Percentiles rank a stretch among this genome's conserved stretches.
These are phyloP conservation scores for Spialia ferax DNA, from an alignment of 2,888 invertebrate genomes.

Conservation along the genomic window DNA sequence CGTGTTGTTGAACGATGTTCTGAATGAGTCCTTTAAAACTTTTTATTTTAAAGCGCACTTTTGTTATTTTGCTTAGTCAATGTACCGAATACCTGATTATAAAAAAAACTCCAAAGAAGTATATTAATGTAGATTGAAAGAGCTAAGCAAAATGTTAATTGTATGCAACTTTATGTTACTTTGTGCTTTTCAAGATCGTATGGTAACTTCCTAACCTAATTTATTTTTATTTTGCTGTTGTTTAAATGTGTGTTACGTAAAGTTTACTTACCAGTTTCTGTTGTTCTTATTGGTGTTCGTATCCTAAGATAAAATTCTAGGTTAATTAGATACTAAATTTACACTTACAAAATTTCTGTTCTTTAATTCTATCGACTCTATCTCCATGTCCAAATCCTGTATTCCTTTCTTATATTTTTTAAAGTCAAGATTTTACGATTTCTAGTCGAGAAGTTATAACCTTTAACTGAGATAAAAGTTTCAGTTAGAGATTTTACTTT, in stretches of 20 bases:
- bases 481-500: conserved; percentile 69
- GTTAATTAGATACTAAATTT: conserved; percentile 17
- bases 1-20: conserved; percentile 42
- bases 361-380: conserved; percentile 12
- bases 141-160: conserved; percentile 25
- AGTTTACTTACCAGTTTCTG: conserved; percentile 7
- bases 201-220: too few species aligned
- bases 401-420: conserved; percentile 60
- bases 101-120: conserved; percentile 7
- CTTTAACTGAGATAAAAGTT: conserved; percentile 70
- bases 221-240: conserved; percentile 29
- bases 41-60: conserved; percentile 27
- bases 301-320: conserved; percentile 17
- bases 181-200: conserved; percentile 21
- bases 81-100: conserved; percentile 13
- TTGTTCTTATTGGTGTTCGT: conserved; percentile 6
- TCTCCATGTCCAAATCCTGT: conserved; percentile 49
- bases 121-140: conserved; percentile 30
- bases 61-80: conserved; percentile 36
- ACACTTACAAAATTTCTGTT: conserved; percentile 7
- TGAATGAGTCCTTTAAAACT: conserved; percentile 17
- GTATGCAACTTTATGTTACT: conserved; percentile 23
- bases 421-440: conserved; percentile 59
- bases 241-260: conserved; percentile 23
- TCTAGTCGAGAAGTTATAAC: conserved; percentile 58